Base-by-base conservation (phyloP, 1,140 invertebrate genomes). In the Branchinecta lindahli region DNA sequence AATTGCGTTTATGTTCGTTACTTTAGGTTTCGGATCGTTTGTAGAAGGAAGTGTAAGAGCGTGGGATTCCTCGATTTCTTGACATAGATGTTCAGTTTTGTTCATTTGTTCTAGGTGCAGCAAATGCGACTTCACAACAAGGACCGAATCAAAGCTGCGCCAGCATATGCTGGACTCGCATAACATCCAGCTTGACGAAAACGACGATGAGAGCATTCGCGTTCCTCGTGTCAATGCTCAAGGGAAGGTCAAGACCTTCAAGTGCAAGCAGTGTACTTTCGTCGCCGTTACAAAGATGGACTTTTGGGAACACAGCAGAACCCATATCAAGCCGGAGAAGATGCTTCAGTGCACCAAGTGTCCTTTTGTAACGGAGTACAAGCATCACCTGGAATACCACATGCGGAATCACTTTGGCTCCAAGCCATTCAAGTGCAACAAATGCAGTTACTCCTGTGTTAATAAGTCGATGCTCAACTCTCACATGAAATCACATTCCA, bases 401-500 rank as follows among this genome's bases (percentile, higher is more conserved):
- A 83, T 97, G 74, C 83, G 92, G 8, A 98, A 98, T 77, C 97
- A 99, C 78, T 86, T 88, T 74, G 93, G 94, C 8, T 90, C 89
- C 0, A 99, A 99, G 76, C 96, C 96, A 0, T 99, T 94, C 82
- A 93, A 95, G 76, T 99, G 97, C 78, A 82, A 84, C 68, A 89
- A 95, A 74, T 97, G 94, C 79, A 83, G 84, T 12, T 98, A 97
- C 76, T 85, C 87, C 0, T 99, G 96, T 77, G 96, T 99, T 5
- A 99, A 98, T 80, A 98, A 99, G 77, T 98, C 95, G 0, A 99
- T 99, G 97, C 82, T 99, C 10, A 98, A 97, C 77, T 96, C 93
- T 0, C 97, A 99, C 76, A 85, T 97, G 75, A 99, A 99, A 77
- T 96, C 92, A 0, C 97, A 99, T 78, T 97, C 94, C 0, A 94